Base-by-base conservation (phyloP, 1,140 invertebrate species). In the Monochamus saltuarius region DNA sequence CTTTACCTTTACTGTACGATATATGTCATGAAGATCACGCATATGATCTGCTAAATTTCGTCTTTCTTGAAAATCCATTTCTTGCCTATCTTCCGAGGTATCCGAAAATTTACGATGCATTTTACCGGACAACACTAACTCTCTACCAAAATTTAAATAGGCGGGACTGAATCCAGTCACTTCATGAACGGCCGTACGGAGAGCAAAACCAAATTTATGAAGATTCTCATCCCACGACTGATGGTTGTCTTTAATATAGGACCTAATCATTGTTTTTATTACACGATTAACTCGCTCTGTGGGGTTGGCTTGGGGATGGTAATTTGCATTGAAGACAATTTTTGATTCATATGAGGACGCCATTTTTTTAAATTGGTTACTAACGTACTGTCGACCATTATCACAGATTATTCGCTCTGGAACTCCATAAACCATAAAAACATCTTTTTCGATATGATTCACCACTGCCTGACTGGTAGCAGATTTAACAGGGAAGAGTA, bases 161-260 rank as follows among this genome's bases (percentile, higher is more conserved):
- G 4, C 13, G 1, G 56, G 56, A 35, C 14, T 55, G 29, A 34
- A 51, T 1, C 39, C 49, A 2, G 56, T 59, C 1, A 34, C 16
- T 19, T 34, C 43, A 38, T 56, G 55, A 13, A n/a, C 11, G 1
- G 43, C 45, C 7, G 56, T 36, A 4, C 39, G 22, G 4, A 59
- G 62, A 1, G 64, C 70, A 4, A 65, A 59, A 63, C 11, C 39
- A n/a, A 59, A 38, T 29, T 36, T 42, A 13, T 11, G 36, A 7
- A 59, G 7, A 54, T 69, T 37, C 7, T 60, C 9, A 47, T 76
- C 74, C 78, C 78, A 80, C 9, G 56, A 45, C 9, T 67, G 54
- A 40, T 80, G 77, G 55, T 78, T 69, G 4, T 73, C 56, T 1
- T 70, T 56, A 0, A 78, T 58, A 52, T 65, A 78, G 0, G 65